Conservation (phyloP, 2,888 invertebrate genomes). For the Leptodirus hochenwartii region DNA sequence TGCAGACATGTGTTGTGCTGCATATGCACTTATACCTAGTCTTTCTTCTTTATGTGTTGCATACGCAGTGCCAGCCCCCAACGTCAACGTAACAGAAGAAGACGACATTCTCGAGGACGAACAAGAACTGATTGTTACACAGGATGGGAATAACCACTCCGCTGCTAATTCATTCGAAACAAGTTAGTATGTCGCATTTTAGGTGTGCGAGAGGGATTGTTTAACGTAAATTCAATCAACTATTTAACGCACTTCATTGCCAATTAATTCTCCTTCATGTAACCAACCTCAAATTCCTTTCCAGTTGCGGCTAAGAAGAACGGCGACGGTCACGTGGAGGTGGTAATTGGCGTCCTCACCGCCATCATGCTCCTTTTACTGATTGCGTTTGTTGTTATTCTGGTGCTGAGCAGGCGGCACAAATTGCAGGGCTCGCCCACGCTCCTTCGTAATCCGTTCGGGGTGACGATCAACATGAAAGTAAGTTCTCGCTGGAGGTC, state of each 20-base stretch:
- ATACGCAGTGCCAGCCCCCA: constrained; percentile 20
- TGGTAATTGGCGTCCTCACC: constrained; percentile 42
- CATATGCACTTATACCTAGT: background rate
- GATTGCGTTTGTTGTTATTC: constrained; percentile 41
- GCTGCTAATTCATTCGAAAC: constrained; percentile 34
- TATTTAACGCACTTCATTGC: too few species aligned
- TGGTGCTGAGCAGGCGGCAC: constrained; percentile 37
- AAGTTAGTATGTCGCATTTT: constrained; percentile 25
- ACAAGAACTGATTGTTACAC: constrained; percentile 33
- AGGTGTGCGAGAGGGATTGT: background rate
- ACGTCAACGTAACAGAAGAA: constrained; percentile 33
- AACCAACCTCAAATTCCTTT: constrained; percentile 10
- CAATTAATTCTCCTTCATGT: too few species aligned
- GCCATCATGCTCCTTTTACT: constrained; percentile 45
- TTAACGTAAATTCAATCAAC: too few species aligned
- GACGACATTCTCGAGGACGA: constrained; percentile 28
- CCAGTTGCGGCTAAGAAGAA: constrained; percentile 37
- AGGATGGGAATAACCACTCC: constrained; percentile 33
- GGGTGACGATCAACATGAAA: constrained; percentile 50
- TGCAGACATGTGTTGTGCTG: too few species aligned
- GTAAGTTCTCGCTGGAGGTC: too few species aligned
- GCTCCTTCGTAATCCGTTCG: constrained; percentile 40
- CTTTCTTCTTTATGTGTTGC: constrained; percentile 11
- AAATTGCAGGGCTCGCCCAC: constrained; percentile 41
- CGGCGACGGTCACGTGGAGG: constrained; percentile 38